Percentiles rank a stretch among this genome's conserved stretches.
phyloP scores from a whole-genome alignment of 2,113 vertebrate genomes.

The Leptobrachium ailaonicum region DNA sequence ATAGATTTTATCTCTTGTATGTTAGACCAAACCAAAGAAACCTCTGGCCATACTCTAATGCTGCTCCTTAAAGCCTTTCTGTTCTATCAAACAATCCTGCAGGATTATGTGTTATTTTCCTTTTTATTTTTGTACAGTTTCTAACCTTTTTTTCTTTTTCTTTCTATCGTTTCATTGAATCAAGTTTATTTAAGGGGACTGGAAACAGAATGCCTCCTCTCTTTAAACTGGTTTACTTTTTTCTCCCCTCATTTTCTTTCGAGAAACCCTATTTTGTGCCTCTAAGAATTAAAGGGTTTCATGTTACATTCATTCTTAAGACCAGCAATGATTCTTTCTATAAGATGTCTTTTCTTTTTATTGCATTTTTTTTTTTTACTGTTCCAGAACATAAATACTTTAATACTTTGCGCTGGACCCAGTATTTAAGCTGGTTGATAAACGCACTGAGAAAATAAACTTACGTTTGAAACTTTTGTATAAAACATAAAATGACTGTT shows the following conservation, averaged over 20 bases:
- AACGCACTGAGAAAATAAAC: conserved; percentile 96
- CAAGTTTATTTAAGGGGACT: conserved; percentile 81
- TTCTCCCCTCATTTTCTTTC: conserved; percentile 73
- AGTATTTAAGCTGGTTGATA: conserved; percentile 95
- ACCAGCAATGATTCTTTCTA: conserved; percentile 99
- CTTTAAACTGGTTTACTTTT: conserved; percentile 76
- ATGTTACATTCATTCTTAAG: conserved; percentile 90
- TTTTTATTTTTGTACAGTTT: conserved; percentile 87
- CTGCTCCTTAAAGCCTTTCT: conserved; percentile 94
- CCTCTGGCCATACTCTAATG: conserved; percentile 95
- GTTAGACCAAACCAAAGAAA: conserved; percentile 97
- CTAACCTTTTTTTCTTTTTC: conserved; percentile 85
- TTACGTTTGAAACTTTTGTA: conserved; percentile 90
- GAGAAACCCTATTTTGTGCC: conserved; percentile 92
- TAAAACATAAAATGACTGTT: conserved; percentile 84
- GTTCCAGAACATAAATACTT: conserved; percentile 76
- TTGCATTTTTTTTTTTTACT: conserved; percentile 82
- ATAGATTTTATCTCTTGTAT: conserved; percentile 83
- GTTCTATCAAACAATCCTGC: conserved; percentile 92
- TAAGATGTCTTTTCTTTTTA: conserved; percentile 89
- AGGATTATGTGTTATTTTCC: conserved; percentile 73
- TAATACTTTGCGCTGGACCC: conserved; percentile 96
- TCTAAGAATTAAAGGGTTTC: conserved; percentile 97
- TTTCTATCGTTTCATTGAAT: conserved; percentile 86
- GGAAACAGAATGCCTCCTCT: conserved; percentile 62